Evolutionary conservation across 2,888 invertebrate species (phyloP), one percentile per base, ranked within the genome.

Genomic region (Dicycla oo): DNA sequence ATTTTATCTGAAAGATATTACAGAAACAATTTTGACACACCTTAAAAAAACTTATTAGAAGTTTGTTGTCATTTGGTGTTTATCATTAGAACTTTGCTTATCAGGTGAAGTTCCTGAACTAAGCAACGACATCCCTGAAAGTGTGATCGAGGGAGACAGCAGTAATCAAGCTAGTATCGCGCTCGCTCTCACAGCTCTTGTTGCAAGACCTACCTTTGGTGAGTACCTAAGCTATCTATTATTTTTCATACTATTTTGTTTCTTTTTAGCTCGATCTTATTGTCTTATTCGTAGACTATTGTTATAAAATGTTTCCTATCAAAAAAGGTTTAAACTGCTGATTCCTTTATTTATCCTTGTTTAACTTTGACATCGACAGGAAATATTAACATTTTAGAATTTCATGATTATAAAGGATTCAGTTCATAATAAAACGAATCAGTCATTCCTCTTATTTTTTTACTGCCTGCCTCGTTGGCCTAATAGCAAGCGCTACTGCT

Each of bases 191-290:
- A 97, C 97, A 2, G 97, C 97, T 0, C 96, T 98, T 3, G 96
- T 97, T 20, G 97, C 97, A 2, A 96, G 97, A 77, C 97, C 97
- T 18, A 94, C 97, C 53, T 96, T 97, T 88, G 97, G 97, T 97
- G 91, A 94, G 94, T 26, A 15, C 2, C 7, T 11, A 43, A n/a
- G n/a, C n/a, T 34, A 34, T 54, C 38, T 34, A 7, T 34, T n/a
- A 34, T n/a, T 51, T 40, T 30, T 43, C 8, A 13, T n/a, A 30
- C 11, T 1, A 13, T 23, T 53, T 51, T 26, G 3, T 43, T 23
- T 30, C 15, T 61, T 26, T 38, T n/a, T 38, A 49, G 8, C 18
- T 45, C 4, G 6, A 15, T 68, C 30, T 53, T 65, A 23, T 53
- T 66, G 8, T 65, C 43, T 23, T 43, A 23, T 7, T 13, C 45